Conservation (phyloP, 2,797 vertebrate species). For the Acanthurus leucopareius region DNA sequence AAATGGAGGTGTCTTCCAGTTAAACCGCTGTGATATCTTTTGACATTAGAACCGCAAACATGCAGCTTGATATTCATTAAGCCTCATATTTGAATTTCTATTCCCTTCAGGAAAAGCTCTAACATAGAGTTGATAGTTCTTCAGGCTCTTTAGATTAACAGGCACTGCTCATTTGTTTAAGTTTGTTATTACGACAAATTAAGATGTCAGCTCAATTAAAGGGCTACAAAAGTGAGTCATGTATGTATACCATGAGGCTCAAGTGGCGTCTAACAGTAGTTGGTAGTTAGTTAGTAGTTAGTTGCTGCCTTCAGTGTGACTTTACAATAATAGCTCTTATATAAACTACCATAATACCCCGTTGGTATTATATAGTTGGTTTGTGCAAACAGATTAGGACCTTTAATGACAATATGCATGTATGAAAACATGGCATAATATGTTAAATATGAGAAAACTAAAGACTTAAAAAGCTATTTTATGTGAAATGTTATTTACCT, state of each 20-base stretch:
- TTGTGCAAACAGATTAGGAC: slow-evolving; percentile 1
- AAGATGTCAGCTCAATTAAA: slow-evolving; percentile 66
- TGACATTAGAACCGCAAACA: slow-evolving; percentile 66
- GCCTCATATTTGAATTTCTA: slow-evolving; percentile 30
- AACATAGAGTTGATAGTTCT: slow-evolving; percentile 45
- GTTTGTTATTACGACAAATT: slow-evolving; percentile 66
- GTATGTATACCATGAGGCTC: slow-evolving; percentile 40
- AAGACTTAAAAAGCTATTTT: background rate
- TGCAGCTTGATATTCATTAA: slow-evolving; percentile 49
- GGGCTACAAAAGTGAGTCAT: slow-evolving; percentile 31
- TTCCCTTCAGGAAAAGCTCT: slow-evolving; percentile 36
- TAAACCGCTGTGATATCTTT: slow-evolving; percentile 46
- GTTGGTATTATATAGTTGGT: background rate
- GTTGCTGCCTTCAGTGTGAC: slow-evolving; percentile 14
- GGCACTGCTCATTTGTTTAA: slow-evolving; percentile 59
- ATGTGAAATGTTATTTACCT: background rate
- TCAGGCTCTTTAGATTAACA: slow-evolving; percentile 60
- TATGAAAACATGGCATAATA: background rate
- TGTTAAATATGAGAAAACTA: background rate
- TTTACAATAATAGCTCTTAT: slow-evolving; percentile 20
- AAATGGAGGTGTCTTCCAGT: slow-evolving; percentile 51
- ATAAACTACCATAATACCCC: slow-evolving; percentile 18
- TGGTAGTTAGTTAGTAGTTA: too few relatives aligned
- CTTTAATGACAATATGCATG: background rate
- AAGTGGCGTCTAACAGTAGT: slow-evolving; percentile 29